These are phyloP conservation scores for Standfussiana lucernea DNA, from an alignment of 2,888 invertebrate genomes.

Conservation along the genomic window DNA sequence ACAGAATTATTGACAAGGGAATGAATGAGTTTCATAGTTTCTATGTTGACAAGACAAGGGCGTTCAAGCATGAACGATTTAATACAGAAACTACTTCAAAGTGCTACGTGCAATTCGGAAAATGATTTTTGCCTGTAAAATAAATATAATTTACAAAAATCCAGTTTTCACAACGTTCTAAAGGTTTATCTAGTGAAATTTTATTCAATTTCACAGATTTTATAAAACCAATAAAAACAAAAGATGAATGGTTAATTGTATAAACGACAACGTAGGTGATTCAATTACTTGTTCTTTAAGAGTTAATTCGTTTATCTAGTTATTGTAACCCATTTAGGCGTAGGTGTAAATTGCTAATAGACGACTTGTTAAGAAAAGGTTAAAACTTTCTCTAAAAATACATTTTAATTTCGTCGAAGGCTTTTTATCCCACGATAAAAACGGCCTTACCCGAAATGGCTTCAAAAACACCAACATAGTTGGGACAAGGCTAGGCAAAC, in stretches of 20 bases:
- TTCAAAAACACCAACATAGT: neutral
- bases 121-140: neutral
- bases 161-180: neutral
- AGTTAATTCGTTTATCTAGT: conserved; percentile 36
- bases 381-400: conserved; percentile 54
- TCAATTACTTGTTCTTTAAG: conserved; percentile 37
- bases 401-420: neutral
- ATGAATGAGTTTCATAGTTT: neutral
- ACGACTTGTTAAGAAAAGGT: conserved; percentile 48
- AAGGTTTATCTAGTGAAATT: neutral
- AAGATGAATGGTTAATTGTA: conserved; percentile 28
- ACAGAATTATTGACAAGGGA: conserved; percentile 33
- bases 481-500: neutral
- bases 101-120: neutral
- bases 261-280: conserved; percentile 47
- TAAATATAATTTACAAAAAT: neutral
- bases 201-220: conserved; percentile 23
- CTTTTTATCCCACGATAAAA: conserved; percentile 17
- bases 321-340: conserved; percentile 38
- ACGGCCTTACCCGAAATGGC: neutral
- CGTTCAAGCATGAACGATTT: neutral
- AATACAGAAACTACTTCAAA: neutral
- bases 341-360: conserved; percentile 59
- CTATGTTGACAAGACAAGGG: neutral
- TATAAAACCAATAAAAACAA: conserved; percentile 40